Evolutionary conservation across 2,797 vertebrate genomes (phyloP).

Genomic region (Cichlasoma orientale): DNA sequence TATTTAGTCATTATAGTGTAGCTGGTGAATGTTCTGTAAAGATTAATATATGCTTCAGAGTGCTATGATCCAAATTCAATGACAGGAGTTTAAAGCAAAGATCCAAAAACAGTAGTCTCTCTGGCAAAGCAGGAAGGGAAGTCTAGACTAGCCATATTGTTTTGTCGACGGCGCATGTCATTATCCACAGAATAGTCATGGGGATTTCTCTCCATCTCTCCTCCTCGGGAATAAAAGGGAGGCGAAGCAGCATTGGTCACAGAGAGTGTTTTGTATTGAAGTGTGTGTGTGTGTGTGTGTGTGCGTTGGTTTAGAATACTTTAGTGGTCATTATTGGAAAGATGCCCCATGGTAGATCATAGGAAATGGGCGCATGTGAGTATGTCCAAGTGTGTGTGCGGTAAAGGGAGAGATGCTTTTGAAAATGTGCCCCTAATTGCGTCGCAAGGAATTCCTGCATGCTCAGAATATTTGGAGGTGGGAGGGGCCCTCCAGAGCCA

Average conservation of each 20-base stretch:
- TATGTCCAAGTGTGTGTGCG: constrained; percentile 17
- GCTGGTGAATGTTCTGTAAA: background rate
- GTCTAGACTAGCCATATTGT: constrained; percentile 74
- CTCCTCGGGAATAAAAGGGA: constrained; percentile 52
- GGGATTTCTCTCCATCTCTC: constrained; percentile 64
- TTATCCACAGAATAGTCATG: constrained; percentile 61
- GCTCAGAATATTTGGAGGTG: constrained; percentile 81
- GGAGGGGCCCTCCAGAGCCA: constrained; percentile 77
- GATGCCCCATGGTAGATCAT: constrained; percentile 35
- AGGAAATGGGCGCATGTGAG: constrained; percentile 24
- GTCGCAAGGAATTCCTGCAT: constrained; percentile 81
- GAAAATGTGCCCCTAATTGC: constrained; percentile 70
- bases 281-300: constrained; percentile 15
- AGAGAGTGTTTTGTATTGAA: constrained; percentile 66
- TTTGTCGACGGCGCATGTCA: constrained; percentile 70
- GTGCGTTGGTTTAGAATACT: constrained; percentile 53
- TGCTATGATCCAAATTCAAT: constrained; percentile 13
- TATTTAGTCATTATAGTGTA: constrained; percentile 10
- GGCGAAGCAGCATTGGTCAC: constrained; percentile 62
- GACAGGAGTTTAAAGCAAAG: constrained; percentile 37
- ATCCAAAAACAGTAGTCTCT: constrained; percentile 50
- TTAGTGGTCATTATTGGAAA: constrained; percentile 51
- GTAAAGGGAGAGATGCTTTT: constrained; percentile 48
- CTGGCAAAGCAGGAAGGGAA: constrained; percentile 60
- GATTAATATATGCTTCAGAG: background rate